A percentile compares a stretch with the other conserved stretches of the same genome.
phyloP scores from a whole-genome alignment of 2,113 vertebrate genomes.

The Petroica traversi region DNA sequence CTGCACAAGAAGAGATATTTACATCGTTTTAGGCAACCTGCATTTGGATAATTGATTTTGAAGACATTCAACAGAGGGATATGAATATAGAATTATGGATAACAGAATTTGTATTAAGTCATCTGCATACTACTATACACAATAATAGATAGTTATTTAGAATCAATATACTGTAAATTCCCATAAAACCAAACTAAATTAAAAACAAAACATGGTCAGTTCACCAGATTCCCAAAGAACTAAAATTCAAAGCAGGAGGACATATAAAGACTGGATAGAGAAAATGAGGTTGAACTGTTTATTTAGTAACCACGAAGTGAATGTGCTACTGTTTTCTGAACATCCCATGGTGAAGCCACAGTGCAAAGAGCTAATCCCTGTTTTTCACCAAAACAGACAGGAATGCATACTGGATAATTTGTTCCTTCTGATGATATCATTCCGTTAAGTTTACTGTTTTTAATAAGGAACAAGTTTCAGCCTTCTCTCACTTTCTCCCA shows the following conservation, averaged over 20 bases:
- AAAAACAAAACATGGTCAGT: background rate
- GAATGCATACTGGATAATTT: constrained; percentile 42
- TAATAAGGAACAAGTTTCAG: constrained; percentile 61
- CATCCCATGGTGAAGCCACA: background rate
- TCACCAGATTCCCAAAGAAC: background rate
- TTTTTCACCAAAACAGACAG: constrained; percentile 45
- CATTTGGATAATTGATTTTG: background rate
- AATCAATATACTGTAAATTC: background rate
- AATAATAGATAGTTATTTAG: background rate
- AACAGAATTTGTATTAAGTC: background rate
- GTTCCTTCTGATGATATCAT: constrained; percentile 70
- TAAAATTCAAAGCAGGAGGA: background rate
- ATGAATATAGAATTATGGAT: accelerated
- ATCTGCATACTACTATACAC: background rate
- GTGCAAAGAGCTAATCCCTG: background rate
- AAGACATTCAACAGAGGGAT: background rate
- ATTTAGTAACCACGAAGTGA: background rate
- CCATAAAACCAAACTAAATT: background rate
- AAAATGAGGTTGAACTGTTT: background rate
- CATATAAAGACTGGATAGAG: background rate
- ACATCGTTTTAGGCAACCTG: background rate
- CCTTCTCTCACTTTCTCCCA: constrained; percentile 68
- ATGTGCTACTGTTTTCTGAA: constrained; percentile 45
- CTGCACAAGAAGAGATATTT: background rate
- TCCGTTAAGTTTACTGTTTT: constrained; percentile 47